These are phyloP conservation scores for Camelus bactrianus DNA, from an alignment of 2,113 vertebrate genomes.

Conservation along the genomic window DNA sequence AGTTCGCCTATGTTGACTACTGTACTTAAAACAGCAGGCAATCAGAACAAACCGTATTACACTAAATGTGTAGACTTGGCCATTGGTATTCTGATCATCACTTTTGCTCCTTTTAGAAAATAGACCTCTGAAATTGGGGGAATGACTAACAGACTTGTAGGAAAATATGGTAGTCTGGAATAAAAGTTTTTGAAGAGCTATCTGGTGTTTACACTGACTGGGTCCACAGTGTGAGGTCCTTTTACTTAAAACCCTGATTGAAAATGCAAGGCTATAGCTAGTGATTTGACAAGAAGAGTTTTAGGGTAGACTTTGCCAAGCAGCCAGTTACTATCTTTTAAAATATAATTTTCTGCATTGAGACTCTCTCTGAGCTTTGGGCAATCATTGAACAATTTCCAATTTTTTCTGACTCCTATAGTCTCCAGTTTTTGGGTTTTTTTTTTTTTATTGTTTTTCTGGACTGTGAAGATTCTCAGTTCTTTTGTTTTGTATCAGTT, in stretches of 20 bases:
- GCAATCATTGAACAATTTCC: not conserved
- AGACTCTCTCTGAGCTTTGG: not conserved
- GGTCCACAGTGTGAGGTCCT: not conserved
- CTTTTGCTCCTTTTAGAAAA: not conserved
- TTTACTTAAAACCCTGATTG: conserved; percentile 1
- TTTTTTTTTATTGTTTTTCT: not conserved
- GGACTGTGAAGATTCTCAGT: not conserved
- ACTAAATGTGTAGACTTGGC: not conserved
- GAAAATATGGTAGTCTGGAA: not conserved
- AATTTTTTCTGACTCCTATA: not conserved
- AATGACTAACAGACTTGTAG: not conserved
- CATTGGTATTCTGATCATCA: not conserved
- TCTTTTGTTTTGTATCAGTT: conserved; percentile 36
- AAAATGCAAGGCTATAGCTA: not conserved
- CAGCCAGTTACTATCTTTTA: not conserved
- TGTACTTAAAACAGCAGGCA: not conserved
- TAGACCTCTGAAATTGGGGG: not conserved
- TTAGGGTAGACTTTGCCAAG: not conserved
- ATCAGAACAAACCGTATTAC: not conserved
- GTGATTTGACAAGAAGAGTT: conserved; percentile 15
- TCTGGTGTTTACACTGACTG: not conserved
- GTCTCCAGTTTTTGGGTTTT: not conserved
- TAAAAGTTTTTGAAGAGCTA: not conserved
- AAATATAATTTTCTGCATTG: conserved; percentile 34
- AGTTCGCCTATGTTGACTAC: not conserved